Percentiles rank a stretch among this genome's conserved stretches.
Conservation (phyloP, 2,888 invertebrate genomes). For the Brenthis daphne region DNA sequence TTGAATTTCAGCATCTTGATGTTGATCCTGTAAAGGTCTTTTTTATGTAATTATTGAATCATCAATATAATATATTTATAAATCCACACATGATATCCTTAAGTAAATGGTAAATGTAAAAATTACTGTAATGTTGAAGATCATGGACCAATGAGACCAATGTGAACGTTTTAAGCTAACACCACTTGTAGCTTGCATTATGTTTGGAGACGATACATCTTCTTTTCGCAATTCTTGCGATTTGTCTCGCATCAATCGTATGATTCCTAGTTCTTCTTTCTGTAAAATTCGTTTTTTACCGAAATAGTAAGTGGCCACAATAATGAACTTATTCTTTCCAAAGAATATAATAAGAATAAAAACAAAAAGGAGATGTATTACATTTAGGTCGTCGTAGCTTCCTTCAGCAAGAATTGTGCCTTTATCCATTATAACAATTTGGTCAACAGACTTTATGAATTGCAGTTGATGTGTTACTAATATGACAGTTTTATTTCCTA, state of each 20-base stretch:
- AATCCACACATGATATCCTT: neutral
- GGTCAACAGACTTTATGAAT: slow-evolving; percentile 86
- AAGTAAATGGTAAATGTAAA: neutral
- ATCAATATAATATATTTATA: neutral
- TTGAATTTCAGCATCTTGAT: slow-evolving; percentile 65
- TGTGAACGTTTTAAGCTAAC: slow-evolving; percentile 57
- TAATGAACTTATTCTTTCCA: neutral
- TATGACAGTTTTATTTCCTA: slow-evolving; percentile 87
- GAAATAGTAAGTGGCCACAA: neutral
- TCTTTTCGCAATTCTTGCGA: slow-evolving; percentile 62
- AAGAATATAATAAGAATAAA: neutral
- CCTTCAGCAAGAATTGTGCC: slow-evolving; percentile 66
- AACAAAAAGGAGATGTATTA: slow-evolving; percentile 44
- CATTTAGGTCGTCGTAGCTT: slow-evolving; percentile 63
- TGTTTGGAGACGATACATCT: slow-evolving; percentile 43
- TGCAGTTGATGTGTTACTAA: slow-evolving; percentile 93
- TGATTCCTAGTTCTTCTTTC: slow-evolving; percentile 64
- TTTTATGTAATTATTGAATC: neutral
- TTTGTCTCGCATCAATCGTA: slow-evolving; percentile 67
- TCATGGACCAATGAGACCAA: slow-evolving; percentile 57
- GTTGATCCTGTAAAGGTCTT: slow-evolving; percentile 59
- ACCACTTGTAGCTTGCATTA: slow-evolving; percentile 53
- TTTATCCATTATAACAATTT: slow-evolving; percentile 73
- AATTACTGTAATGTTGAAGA: slow-evolving; percentile 57
- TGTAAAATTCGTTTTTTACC: slow-evolving; percentile 36